Conservation (phyloP, 2,888 invertebrate genomes). For the Sarcophaga carnaria region DNA sequence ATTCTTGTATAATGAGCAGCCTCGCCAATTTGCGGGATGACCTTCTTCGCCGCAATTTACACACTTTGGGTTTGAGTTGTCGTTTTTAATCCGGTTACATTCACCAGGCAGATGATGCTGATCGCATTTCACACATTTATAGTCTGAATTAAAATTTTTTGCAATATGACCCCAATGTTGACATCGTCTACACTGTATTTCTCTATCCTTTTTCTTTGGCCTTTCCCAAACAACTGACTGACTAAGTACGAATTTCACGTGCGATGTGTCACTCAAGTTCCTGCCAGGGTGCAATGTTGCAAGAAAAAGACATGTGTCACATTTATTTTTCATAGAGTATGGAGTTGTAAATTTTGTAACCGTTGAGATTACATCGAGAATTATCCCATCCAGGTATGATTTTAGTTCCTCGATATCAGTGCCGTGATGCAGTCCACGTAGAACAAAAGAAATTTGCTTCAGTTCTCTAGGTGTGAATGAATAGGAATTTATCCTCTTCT, state of each 20-base stretch:
- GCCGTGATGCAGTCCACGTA: not conserved
- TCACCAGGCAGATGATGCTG: constrained; percentile 20
- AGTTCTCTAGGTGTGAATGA: not conserved
- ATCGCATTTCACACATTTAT: no score
- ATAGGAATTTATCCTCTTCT: not conserved
- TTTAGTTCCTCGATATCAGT: constrained; percentile 1
- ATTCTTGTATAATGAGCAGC: not conserved
- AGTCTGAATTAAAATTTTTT: no score
- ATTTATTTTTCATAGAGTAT: no score
- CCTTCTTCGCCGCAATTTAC: constrained; percentile 3
- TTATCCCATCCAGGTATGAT: not conserved
- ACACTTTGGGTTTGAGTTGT: constrained; percentile 8
- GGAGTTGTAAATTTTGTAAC: no score
- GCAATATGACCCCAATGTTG: no score
- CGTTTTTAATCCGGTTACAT: constrained; percentile 17
- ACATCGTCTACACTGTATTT: constrained; percentile 13
- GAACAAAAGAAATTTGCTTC: not conserved
- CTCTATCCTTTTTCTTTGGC: constrained; percentile 8
- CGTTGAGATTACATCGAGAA: no score
- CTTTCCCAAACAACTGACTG: constrained; percentile 1
- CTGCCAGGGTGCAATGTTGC: no score
- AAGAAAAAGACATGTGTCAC: no score
- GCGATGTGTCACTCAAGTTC: not conserved
- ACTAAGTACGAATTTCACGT: not conserved
- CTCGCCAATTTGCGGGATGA: constrained; percentile 33